Conservation (phyloP, 2,113 vertebrate genomes). For the Kryptolebias marmoratus region DNA sequence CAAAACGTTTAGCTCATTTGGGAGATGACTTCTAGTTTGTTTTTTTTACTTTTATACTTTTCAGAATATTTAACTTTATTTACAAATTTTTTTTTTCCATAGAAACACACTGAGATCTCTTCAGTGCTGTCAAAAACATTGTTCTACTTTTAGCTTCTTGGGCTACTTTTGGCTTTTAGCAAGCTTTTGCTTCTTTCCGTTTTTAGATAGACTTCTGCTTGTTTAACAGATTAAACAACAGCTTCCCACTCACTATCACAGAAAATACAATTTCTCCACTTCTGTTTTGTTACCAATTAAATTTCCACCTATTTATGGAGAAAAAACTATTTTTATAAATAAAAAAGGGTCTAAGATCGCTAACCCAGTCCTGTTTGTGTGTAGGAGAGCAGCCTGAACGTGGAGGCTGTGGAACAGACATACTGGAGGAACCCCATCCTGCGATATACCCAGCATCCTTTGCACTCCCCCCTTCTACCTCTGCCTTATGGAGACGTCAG, state of each 20-base stretch:
- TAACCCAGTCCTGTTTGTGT: slow-evolving; percentile 23
- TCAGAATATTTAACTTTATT: neutral
- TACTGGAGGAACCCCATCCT: slow-evolving; percentile 92
- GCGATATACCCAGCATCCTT: slow-evolving; percentile 91
- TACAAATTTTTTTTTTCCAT: neutral
- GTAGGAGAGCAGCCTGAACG: slow-evolving; percentile 90
- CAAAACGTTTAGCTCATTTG: no score
- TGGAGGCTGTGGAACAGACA: slow-evolving; percentile 90
- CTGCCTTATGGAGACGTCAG: slow-evolving; percentile 90
- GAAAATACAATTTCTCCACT: no score
- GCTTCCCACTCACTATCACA: no score
- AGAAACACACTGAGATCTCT: no score
- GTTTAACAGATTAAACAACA: no score
- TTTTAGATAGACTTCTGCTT: no score
- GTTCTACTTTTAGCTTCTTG: no score
- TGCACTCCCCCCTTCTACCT: slow-evolving; percentile 92
- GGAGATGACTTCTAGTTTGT: neutral
- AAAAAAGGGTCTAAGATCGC: neutral
- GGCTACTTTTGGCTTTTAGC: no score
- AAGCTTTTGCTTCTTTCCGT: no score
- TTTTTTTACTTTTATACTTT: neutral
- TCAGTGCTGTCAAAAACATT: no score
- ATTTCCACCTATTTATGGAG: no score
- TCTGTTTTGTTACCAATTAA: neutral
- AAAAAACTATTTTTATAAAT: neutral